phyloP scores from a whole-genome alignment of 2,888 invertebrate genomes.

The Hartigia nigra region DNA sequence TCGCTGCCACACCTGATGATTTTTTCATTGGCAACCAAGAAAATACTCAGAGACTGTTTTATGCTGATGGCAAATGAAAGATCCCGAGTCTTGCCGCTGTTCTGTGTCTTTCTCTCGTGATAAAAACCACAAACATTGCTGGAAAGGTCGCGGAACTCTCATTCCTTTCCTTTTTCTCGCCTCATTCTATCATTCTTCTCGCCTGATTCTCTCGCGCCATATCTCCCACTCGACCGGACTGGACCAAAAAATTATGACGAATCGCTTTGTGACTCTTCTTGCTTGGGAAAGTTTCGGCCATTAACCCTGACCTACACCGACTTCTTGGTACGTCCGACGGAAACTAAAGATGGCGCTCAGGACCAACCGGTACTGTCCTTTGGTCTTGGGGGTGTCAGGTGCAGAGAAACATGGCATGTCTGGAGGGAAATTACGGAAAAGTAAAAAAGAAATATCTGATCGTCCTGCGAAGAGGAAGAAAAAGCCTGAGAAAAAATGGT shows the following conservation, averaged over 20 bases:
- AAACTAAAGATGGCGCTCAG: neutral
- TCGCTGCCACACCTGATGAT: neutral
- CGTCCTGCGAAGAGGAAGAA: constrained; percentile 1
- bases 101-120: constrained; percentile 11
- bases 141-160: constrained; percentile 9
- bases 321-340: constrained; percentile 10
- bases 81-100: constrained; percentile 13
- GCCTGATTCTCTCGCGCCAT: neutral
- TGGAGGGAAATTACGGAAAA: neutral
- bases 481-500: constrained; percentile 17
- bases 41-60: neutral
- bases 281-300: constrained; percentile 37
- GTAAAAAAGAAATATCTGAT: neutral
- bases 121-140: constrained; percentile 42
- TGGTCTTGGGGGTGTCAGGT: neutral
- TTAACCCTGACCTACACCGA: constrained; percentile 47
- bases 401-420: neutral
- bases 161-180: constrained; percentile 1
- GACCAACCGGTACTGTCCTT: neutral
- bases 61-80: constrained; percentile 22
- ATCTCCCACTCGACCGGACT: constrained; percentile 18
- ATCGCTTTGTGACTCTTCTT: constrained; percentile 36
- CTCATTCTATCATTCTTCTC: neutral
- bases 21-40: neutral
- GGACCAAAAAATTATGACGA: constrained; percentile 40